phyloP scores from a whole-genome alignment of 2,113 vertebrate genomes.

The Prinia subflava region DNA sequence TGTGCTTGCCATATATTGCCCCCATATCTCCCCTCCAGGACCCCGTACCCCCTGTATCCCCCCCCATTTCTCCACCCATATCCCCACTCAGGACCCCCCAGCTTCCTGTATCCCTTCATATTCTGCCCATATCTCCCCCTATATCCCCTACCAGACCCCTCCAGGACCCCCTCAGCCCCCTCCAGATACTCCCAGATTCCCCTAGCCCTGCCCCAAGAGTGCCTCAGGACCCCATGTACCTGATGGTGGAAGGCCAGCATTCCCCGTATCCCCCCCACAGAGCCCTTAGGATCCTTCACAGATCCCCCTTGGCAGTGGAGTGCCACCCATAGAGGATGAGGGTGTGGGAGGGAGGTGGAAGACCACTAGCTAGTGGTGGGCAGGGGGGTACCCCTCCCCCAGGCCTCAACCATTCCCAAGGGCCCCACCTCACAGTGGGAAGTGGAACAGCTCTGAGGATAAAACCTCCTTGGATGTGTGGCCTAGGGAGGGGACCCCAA shows the following conservation, averaged over 20 bases:
- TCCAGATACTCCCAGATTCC: neutral
- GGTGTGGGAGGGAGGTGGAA: neutral
- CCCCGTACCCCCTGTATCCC: neutral
- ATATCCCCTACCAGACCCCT: neutral
- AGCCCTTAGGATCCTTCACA: neutral
- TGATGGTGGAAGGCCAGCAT: neutral
- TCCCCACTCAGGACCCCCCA: neutral
- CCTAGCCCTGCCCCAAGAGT: neutral
- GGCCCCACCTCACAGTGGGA: neutral
- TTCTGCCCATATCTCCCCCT: neutral
- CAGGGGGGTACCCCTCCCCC: neutral
- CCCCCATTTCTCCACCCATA: neutral
- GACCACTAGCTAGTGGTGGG: neutral
- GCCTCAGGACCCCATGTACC: neutral
- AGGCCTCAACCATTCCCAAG: neutral
- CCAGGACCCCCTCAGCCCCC: neutral
- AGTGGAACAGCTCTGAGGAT: neutral
- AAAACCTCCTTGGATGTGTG: neutral
- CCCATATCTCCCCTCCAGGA: neutral
- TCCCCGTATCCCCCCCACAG: neutral
- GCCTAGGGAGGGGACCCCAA: neutral
- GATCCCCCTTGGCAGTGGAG: neutral
- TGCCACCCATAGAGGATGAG: neutral
- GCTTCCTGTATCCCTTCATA: neutral
- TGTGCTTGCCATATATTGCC: neutral